A percentile compares a stretch with the other conserved stretches of the same genome.
These are phyloP conservation scores for Chionoecetes opilio DNA, from an alignment of 1,140 invertebrate species.

Conservation along the genomic window DNA sequence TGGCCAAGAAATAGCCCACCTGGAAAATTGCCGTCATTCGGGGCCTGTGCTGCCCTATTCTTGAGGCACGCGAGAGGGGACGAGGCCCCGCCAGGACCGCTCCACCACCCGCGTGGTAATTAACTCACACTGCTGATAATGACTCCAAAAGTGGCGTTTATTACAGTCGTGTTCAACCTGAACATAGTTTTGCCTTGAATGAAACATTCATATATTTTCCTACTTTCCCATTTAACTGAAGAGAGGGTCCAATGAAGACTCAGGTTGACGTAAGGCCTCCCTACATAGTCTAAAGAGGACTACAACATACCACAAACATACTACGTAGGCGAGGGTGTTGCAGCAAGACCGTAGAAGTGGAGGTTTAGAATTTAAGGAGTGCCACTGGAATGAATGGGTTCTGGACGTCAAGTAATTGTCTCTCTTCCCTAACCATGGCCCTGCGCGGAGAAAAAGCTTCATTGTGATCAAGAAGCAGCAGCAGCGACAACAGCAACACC, in stretches of 20 bases:
- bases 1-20: conserved; percentile 20
- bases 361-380: background rate
- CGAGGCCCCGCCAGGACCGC: background rate
- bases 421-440: background rate
- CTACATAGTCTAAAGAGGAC: background rate
- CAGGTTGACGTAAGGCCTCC: background rate
- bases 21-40: background rate
- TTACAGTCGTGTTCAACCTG: background rate
- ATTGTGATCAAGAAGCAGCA: background rate
- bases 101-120: background rate
- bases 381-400: background rate
- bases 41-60: background rate
- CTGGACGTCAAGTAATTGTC: background rate
- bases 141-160: background rate
- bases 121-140: background rate
- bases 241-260: background rate
- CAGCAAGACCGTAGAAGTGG: too few relatives aligned
- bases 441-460: background rate
- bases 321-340: background rate
- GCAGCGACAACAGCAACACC: background rate
- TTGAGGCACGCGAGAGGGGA: too few relatives aligned
- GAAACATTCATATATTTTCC: background rate
- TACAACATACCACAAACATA: background rate
- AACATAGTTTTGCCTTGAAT: background rate
- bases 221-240: background rate